Conservation (phyloP, 1,140 invertebrate species). For the Tetramorium alpestre region DNA sequence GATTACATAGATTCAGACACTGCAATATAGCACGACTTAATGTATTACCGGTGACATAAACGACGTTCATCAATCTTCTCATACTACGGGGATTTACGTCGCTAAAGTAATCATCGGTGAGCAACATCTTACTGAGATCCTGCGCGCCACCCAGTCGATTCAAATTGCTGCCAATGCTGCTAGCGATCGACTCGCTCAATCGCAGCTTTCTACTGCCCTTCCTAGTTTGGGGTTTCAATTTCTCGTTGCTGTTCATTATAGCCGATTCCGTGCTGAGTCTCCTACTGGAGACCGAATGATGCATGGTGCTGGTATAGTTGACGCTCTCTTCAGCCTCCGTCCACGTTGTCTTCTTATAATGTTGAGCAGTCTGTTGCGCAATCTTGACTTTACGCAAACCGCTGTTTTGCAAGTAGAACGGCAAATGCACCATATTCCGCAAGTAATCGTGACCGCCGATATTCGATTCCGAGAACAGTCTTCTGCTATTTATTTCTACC, state of each 20-base stretch:
- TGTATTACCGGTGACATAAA: constrained; percentile 95
- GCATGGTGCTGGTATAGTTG: constrained; percentile 83
- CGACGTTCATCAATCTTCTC: constrained; percentile 98
- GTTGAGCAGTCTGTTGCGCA: constrained; percentile 92
- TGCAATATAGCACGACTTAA: not conserved
- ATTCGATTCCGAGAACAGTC: constrained; percentile 94
- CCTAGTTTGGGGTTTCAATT: constrained; percentile 86
- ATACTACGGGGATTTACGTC: constrained; percentile 99
- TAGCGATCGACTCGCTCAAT: constrained; percentile 94
- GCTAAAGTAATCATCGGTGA: constrained; percentile 98
- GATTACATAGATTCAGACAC: not conserved
- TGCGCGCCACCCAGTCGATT: constrained; percentile 90
- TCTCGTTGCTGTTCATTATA: constrained; percentile 92
- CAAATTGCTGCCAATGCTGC: constrained; percentile 94
- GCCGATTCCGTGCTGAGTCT: constrained; percentile 92
- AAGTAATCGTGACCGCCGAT: constrained; percentile 97
- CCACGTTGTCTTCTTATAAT: constrained; percentile 81
- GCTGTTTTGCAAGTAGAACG: constrained; percentile 99
- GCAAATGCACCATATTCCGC: constrained; percentile 98
- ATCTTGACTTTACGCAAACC: constrained; percentile 95
- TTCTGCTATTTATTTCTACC: constrained; percentile 95
- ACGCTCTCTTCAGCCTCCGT: constrained; percentile 85
- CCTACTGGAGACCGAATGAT: constrained; percentile 89
- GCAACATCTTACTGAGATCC: constrained; percentile 93
- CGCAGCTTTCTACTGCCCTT: constrained; percentile 90